phyloP scores from a whole-genome alignment of 2,888 invertebrate species.

The Eupithecia subfuscata region DNA sequence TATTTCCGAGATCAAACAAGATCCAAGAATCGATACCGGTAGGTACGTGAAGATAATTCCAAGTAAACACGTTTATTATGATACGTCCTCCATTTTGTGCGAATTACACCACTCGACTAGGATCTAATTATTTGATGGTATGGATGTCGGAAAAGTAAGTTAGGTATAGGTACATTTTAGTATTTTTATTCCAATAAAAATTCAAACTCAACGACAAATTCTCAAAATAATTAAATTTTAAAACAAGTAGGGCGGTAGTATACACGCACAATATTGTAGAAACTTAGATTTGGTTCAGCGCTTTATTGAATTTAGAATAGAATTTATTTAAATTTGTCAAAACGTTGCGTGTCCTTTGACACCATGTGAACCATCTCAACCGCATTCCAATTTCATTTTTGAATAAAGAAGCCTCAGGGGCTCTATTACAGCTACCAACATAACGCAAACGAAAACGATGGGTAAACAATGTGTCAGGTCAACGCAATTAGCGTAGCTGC shows the following conservation, averaged over 20 bases:
- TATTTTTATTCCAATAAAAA: background rate
- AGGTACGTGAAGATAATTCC: conserved; percentile 61
- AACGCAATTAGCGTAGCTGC: background rate
- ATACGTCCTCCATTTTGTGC: conserved; percentile 76
- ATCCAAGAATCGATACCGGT: conserved; percentile 22
- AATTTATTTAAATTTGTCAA: too few species aligned
- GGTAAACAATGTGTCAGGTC: background rate
- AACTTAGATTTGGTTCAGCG: too few species aligned
- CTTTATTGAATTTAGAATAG: too few species aligned
- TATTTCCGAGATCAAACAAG: background rate
- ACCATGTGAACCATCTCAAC: too few species aligned
- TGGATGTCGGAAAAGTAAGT: conserved; percentile 40
- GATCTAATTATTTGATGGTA: conserved; percentile 73
- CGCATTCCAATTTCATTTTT: too few species aligned
- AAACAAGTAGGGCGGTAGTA: background rate
- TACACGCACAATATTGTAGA: background rate
- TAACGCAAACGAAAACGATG: background rate
- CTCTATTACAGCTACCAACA: background rate
- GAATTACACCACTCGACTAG: conserved; percentile 78
- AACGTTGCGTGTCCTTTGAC: too few species aligned
- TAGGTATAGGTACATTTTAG: too few species aligned
- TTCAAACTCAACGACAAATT: too few species aligned
- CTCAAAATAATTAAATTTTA: background rate
- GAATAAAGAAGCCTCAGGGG: background rate
- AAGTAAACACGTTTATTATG: conserved; percentile 70